Conservation (phyloP, 2,797 vertebrate genomes). For the Diglossa cyanea region DNA sequence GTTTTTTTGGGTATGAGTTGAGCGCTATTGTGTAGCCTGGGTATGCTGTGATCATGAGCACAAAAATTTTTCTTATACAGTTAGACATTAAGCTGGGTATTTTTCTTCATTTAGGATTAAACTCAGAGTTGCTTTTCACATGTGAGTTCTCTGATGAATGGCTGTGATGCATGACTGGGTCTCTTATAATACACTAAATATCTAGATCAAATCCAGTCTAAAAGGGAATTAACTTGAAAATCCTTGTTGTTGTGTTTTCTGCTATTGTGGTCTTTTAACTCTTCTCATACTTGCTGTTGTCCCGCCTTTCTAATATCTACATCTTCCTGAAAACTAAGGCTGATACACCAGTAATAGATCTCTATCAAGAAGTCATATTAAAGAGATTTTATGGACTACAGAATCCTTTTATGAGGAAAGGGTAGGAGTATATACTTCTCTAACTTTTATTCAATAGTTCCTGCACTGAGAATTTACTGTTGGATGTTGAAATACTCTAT, state of each 20-base stretch:
- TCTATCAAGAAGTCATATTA: neutral
- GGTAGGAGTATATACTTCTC: neutral
- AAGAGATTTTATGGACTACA: neutral
- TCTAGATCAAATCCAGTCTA: neutral
- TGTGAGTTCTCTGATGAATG: neutral
- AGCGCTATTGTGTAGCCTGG: neutral
- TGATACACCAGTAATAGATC: neutral
- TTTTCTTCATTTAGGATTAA: conserved; percentile 47
- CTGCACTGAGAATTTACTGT: neutral
- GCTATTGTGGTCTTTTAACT: neutral
- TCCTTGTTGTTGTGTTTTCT: neutral
- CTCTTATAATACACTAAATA: neutral
- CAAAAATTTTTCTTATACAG: neutral
- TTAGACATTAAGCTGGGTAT: neutral
- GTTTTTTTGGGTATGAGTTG: neutral
- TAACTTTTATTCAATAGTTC: neutral
- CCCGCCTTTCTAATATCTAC: neutral
- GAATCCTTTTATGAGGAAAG: neutral
- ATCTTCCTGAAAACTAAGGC: neutral
- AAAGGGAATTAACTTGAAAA: conserved; percentile 11
- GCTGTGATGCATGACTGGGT: neutral
- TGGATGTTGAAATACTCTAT: neutral
- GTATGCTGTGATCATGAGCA: neutral
- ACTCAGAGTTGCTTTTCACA: neutral
- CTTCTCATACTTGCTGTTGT: neutral